phyloP scores from a whole-genome alignment of 2,797 vertebrate genomes.

The Scyliorhinus canicula region DNA sequence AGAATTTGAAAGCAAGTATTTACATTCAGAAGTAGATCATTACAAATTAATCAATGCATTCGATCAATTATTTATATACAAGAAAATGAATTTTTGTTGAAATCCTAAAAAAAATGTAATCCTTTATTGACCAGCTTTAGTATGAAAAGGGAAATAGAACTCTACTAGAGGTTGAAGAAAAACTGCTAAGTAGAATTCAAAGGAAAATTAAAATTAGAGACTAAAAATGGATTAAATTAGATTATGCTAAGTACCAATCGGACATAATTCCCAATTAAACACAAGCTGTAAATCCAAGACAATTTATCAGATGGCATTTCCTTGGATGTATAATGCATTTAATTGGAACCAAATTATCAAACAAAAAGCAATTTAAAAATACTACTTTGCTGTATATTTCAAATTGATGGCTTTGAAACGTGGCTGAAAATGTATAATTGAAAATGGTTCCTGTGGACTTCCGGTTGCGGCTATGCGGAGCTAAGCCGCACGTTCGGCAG shows the following conservation, averaged over 20 bases:
- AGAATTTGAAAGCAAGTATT: background rate
- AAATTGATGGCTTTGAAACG: background rate
- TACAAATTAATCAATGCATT: background rate
- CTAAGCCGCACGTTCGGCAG: too few relatives aligned
- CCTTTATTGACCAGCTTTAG: background rate
- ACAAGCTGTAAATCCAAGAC: background rate
- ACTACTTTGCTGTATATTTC: background rate
- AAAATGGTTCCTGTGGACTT: background rate
- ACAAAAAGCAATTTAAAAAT: background rate
- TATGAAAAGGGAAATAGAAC: background rate
- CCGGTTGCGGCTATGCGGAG: too few relatives aligned
- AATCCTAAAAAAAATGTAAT: background rate
- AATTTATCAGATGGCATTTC: background rate
- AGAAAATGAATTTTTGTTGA: background rate
- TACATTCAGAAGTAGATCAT: background rate
- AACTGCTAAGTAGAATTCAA: background rate
- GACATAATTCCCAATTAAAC: slow-evolving; percentile 19
- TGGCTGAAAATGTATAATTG: background rate
- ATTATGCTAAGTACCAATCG: background rate
- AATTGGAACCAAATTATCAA: background rate
- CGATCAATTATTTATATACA: background rate
- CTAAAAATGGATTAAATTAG: background rate
- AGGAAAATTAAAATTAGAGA: background rate
- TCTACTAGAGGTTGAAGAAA: background rate
- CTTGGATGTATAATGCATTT: background rate